Evolutionary conservation across 2,113 vertebrate species (phyloP), one percentile per base, ranked within the genome.

Genomic region (Propithecus coquereli): DNA sequence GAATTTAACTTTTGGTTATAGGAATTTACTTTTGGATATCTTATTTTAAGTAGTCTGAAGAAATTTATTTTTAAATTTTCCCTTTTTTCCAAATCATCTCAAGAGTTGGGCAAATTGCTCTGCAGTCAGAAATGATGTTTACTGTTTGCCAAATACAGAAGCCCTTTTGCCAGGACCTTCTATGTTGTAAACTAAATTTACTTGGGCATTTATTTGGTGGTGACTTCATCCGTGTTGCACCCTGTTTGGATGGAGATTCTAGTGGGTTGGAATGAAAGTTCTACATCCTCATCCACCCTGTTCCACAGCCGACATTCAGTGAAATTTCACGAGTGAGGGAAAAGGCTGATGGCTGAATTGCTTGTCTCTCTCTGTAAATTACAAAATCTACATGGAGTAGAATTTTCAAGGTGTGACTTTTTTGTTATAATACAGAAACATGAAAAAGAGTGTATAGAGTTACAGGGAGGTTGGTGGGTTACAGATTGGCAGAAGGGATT

Each of bases 31-130:
- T 80, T 76, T n/a, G 34, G 25, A n/a, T 77, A 70, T 91, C 66
- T 76, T 87, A 80, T 73, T 83, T 91, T 77, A 89, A 90, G 30
- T 89, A 66, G 34, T 96, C 85, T 50, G 47, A 74, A 94, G 16
- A 13, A 52, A 37, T 65, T 82, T 63, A 74, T n/a, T 87, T 86
- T 76, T 27, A 32, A 47, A 6, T 83, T 68, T 17, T 22, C 8
- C 52, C 57, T 23, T 23, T 68, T 82, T 90, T 70, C 65, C 16
- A 84, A 27, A 70, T 82, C 6, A 82, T 85, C 47, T 94, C 80
- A n/a, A 52, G 32, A 90, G 7, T 65, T 90, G 61, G 37, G 17
- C 8, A 90, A 32, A 84, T 94, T 92, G 17, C 61, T 81, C 32
- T 25, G 63, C 16, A 47, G 40, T 87, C 89, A 91, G 83, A 83